Base-by-base conservation (phyloP, 2,113 vertebrate species). In the Alouatta palliata region DNA sequence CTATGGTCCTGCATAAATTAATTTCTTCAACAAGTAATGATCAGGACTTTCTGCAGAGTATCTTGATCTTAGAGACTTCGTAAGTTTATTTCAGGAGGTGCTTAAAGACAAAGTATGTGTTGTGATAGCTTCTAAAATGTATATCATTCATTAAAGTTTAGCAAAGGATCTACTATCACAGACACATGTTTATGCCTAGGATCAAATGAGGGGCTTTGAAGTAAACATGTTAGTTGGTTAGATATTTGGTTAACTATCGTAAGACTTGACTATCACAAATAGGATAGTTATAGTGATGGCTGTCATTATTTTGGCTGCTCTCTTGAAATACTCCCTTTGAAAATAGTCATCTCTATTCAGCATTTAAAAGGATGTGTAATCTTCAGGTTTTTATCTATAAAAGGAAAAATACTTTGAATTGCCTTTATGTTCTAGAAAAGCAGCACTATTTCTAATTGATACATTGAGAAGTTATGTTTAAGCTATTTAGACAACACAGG, bases 1-100 rank as follows among this genome's bases (percentile, higher is more conserved):
- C 81, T 89, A 80, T 61, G 91, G 40, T 95, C 30, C 68, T 5
- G 16, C 95, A 91, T 97, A 90, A 45, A 71, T 96, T 94, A 96
- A 94, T 83, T 98, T 77, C 96, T 97, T 92, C 96, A 91, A 86
- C 88, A 92, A 87, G 52, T 82, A 32, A 2, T 79, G 40, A 95
- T 97, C 92, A 97, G 94, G 68, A 61, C 61, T 97, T 2, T 92
- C 92, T 91, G 73, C 52, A 79, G 70, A 45, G 95, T 56, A 16
- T n/a, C 92, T 95, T 83, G 27, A 94, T 97, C 94, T 96, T 77
- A 87, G 12, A 76, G 75, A 10, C 70, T 95, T 94, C 30, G 5
- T 94, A 37, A 8, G 2, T 97, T 93, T 87, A 45, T 96, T 89
- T 94, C 37, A 47, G 83, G 83, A 97, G 20, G 47, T 0, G 0